Evolutionary conservation across 2,113 vertebrate genomes (phyloP).

Genomic region (Alexandromys fortis): DNA sequence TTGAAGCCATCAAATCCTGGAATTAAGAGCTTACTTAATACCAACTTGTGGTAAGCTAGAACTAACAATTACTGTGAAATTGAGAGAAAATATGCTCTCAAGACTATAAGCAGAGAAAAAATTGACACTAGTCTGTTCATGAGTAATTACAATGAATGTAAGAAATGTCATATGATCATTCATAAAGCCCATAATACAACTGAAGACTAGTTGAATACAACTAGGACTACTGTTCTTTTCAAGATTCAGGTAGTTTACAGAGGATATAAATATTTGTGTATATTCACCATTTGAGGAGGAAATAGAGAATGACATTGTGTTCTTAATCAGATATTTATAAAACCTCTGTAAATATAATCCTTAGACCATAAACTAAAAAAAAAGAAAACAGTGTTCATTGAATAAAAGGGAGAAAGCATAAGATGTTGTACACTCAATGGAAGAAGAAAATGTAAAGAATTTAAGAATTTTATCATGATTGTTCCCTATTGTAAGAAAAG

Average conservation of each 20-base stretch:
- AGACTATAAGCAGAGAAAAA: neutral
- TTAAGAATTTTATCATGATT: neutral
- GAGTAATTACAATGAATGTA: neutral
- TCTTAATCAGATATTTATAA: neutral
- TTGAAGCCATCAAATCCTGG: neutral
- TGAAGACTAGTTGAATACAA: slow-evolving; percentile 3
- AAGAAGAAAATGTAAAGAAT: neutral
- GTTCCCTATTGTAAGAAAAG: neutral
- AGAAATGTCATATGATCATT: neutral
- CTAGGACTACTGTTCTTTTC: neutral
- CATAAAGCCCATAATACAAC: neutral
- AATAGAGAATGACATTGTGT: neutral
- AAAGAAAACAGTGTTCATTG: neutral
- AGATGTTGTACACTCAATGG: neutral
- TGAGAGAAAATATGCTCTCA: neutral
- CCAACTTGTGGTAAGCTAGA: neutral
- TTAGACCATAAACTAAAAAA: neutral
- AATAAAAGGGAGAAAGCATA: neutral
- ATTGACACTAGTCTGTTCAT: neutral
- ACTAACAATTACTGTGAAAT: neutral
- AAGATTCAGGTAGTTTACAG: neutral
- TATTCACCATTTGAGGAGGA: neutral
- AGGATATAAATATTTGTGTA: neutral
- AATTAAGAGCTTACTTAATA: too few species aligned
- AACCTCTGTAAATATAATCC: neutral